These are phyloP conservation scores for Octomys mimax DNA, from an alignment of 2,797 vertebrate genomes.

Conservation along the genomic window DNA sequence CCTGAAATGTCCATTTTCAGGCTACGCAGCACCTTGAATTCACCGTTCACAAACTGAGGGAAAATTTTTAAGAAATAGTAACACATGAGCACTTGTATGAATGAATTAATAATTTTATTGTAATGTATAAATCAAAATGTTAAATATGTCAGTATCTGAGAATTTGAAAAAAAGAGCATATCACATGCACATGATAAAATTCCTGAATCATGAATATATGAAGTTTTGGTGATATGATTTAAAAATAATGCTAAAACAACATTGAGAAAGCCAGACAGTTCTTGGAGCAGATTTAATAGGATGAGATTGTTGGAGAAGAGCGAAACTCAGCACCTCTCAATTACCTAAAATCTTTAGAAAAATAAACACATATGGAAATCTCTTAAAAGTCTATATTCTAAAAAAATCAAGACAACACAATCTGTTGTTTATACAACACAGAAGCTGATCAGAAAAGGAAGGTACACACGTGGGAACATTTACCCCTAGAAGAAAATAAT, in stretches of 20 bases:
- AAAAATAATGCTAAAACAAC: background rate
- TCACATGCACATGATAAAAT: background rate
- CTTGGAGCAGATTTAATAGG: background rate
- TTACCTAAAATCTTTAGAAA: constrained; percentile 35
- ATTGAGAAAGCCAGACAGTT: background rate
- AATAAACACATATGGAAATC: constrained; percentile 9
- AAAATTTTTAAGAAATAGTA: background rate
- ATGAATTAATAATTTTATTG: background rate
- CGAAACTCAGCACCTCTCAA: constrained; percentile 21
- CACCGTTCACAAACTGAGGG: background rate
- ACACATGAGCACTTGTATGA: background rate
- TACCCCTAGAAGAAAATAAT: constrained; percentile 61
- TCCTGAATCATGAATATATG: background rate
- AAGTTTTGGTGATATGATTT: background rate
- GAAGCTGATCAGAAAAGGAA: constrained; percentile 17
- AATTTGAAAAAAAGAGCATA: background rate
- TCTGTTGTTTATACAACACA: constrained; percentile 79
- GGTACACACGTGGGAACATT: constrained; percentile 47
- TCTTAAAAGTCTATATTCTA: constrained; percentile 64
- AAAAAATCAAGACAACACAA: constrained; percentile 54
- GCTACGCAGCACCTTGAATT: background rate
- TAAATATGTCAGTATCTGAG: background rate
- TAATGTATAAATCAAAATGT: background rate
- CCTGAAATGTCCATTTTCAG: background rate
- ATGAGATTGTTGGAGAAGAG: background rate